Percentiles rank a stretch among this genome's conserved stretches.
These are phyloP conservation scores for Zaprionus camerounensis DNA, from an alignment of 1,140 invertebrate genomes.

Conservation along the genomic window DNA sequence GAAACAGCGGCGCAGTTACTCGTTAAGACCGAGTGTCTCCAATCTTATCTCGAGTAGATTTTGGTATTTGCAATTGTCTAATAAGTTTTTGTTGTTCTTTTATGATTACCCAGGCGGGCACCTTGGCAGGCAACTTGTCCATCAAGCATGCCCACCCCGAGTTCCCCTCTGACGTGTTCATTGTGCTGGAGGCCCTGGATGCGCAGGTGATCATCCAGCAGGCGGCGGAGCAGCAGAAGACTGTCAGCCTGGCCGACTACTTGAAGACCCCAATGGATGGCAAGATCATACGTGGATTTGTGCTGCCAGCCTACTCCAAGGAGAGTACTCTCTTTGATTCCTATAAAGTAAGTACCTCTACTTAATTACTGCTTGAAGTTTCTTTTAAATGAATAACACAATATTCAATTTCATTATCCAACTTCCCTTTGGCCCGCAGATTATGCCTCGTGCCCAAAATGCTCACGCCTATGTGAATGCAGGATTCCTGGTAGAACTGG, in stretches of 20 bases:
- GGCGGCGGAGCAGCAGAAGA: constrained; percentile 35
- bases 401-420: too few species aligned
- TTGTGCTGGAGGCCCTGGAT: constrained; percentile 89
- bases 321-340: constrained; percentile 64
- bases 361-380: too few species aligned
- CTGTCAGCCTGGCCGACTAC: constrained; percentile 57
- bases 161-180: constrained; percentile 92
- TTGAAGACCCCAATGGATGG: constrained; percentile 51
- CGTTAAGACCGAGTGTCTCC: constrained; percentile 24
- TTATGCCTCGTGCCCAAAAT: constrained; percentile 92
- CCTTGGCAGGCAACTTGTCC: constrained; percentile 91
- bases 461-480: constrained; percentile 93
- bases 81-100: constrained; percentile 25
- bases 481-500: constrained; percentile 89
- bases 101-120: constrained; percentile 85
- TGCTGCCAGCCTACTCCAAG: constrained; percentile 59
- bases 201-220: constrained; percentile 84
- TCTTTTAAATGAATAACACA: too few species aligned
- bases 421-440: constrained; percentile 83
- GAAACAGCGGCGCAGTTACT: neutral
- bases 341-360: constrained; percentile 86
- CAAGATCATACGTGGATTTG: constrained; percentile 61
- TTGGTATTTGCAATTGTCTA: neutral
- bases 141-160: constrained; percentile 89
- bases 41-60: constrained; percentile 33